Conservation (phyloP, 1,140 invertebrate genomes). For the Calliopsis andreniformis region DNA sequence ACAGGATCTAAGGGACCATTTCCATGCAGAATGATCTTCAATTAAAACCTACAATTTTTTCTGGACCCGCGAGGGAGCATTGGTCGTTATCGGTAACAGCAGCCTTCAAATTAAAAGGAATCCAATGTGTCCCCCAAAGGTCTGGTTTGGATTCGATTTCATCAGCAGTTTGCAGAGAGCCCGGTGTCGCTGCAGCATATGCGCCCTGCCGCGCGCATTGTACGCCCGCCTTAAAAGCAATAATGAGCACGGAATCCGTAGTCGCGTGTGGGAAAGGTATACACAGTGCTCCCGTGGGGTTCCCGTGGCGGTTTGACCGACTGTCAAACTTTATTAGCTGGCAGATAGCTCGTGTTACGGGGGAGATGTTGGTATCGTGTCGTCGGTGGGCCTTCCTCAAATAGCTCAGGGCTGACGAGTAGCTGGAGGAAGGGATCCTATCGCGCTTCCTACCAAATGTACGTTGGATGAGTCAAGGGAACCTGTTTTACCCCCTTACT, state of each 20-base stretch:
- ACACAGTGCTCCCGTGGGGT: conserved; percentile 50
- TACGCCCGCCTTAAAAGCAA: conserved; percentile 59
- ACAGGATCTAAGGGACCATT: too few relatives aligned
- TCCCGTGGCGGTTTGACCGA: conserved; percentile 55
- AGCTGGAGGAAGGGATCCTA: conserved; percentile 21
- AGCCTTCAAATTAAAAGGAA: conserved; percentile 50
- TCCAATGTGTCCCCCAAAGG: conserved; percentile 54
- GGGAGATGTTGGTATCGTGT: conserved; percentile 31
- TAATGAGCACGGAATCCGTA: conserved; percentile 66
- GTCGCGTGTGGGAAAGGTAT: conserved; percentile 71
- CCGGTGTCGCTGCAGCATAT: conserved; percentile 58
- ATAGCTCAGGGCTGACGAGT: conserved; percentile 49
- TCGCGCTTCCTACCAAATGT: not conserved
- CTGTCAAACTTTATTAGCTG: conserved; percentile 65
- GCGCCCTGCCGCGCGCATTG: conserved; percentile 50
- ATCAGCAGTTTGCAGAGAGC: conserved; percentile 53
- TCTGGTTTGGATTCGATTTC: conserved; percentile 68
- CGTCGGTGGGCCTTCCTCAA: conserved; percentile 50
- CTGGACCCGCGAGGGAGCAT: not conserved
- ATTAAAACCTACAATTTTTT: conserved; percentile 20
- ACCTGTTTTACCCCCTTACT: conserved; percentile 54
- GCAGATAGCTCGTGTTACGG: conserved; percentile 59
- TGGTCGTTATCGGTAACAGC: conserved; percentile 48
- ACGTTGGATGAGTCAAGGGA: conserved; percentile 32
- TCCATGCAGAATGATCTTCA: not conserved